Conservation (phyloP, 2,888 invertebrate species). For the Hypercompe scribonia region DNA sequence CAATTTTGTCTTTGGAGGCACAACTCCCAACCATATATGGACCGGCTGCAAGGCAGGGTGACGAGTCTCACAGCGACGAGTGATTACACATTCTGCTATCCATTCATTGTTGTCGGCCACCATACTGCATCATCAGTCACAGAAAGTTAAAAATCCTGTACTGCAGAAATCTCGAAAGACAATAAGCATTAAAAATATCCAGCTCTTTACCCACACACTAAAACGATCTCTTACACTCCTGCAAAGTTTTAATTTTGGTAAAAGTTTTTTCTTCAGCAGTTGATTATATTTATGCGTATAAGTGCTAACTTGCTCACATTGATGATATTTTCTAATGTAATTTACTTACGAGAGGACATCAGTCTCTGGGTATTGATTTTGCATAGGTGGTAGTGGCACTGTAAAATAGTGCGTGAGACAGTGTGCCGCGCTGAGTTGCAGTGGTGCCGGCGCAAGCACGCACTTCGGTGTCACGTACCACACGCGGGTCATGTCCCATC, state of each 20-base stretch:
- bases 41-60: constrained; percentile 59
- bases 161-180: no score
- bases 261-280: not conserved
- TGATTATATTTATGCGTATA: not conserved
- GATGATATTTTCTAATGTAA: not conserved
- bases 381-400: constrained; percentile 54
- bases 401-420: constrained; percentile 28
- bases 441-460: constrained; percentile 31
- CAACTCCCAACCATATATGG: constrained; percentile 61
- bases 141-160: not conserved
- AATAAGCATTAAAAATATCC: not conserved
- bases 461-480: constrained; percentile 43
- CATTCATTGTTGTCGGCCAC: constrained; percentile 57
- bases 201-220: not conserved
- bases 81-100: constrained; percentile 51
- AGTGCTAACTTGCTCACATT: not conserved
- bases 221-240: not conserved
- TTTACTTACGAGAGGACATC: constrained; percentile 62
- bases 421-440: constrained; percentile 44
- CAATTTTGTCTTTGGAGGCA: constrained; percentile 58
- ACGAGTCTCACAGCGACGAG: constrained; percentile 54
- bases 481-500: constrained; percentile 47
- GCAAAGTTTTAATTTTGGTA: not conserved
- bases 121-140: constrained; percentile 24
- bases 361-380: constrained; percentile 53